Evolutionary conservation across 2,888 invertebrate genomes (phyloP), one percentile per base, ranked within the genome.

Genomic region (Slavum lentiscoides): DNA sequence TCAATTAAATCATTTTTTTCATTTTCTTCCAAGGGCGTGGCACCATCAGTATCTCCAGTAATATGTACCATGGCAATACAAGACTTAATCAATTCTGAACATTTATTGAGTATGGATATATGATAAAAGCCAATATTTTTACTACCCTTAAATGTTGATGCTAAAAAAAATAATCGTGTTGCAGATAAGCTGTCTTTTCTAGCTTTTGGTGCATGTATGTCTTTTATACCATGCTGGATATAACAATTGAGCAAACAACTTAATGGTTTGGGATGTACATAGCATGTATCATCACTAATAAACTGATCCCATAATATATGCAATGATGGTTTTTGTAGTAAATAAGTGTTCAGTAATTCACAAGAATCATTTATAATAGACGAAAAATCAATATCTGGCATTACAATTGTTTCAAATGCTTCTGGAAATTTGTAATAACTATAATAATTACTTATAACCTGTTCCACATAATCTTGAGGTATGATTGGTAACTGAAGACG

Each of bases 211-310:
- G 66, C 72, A 39, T 58, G 0, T 5, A 72, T 55, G 21, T 66
- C 43, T 64, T 58, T 64, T 64, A 80, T 15, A 19, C 64, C 80
- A 72, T 66, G 43, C n/a, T 80, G 72, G 66, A 80, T 80, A 55
- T 72, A 80, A 66, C 80, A 80, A 72, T 80, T 80, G 0, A 80
- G 61, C n/a, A 80, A 72, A 58, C 80, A 80, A 58, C 80, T 80
- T 23, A 80, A 80, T 58, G 70, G 19, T 80, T 72, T 72, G 6
- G 80, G 80, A 58, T 80, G 62, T 19, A 80, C 17, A 59, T 9
- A 68, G 11, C 23, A 75, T 17, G 43, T 15, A 39, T 39, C 72
- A 70, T 72, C 80, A 55, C n/a, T 64, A 58, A 58, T 43, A 80
- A 80, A 72, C 55, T 72, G 69, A 58, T 80, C 58, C 80, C 80